These are phyloP conservation scores for Antennarius striatus DNA, from an alignment of 2,113 vertebrate species.

Conservation along the genomic window DNA sequence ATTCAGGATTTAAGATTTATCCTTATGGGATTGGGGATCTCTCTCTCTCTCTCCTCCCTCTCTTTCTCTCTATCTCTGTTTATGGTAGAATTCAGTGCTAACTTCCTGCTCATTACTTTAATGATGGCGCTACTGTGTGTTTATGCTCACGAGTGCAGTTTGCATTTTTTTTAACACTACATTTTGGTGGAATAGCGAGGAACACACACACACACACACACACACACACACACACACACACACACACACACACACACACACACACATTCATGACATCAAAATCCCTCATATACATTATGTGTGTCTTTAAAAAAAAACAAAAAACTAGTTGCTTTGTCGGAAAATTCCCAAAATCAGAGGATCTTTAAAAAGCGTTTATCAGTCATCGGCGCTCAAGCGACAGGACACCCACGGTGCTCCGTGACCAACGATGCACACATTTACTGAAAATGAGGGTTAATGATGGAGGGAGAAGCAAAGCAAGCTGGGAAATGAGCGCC, in stretches of 20 bases:
- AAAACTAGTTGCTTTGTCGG: conserved; percentile 19
- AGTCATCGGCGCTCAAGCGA: conserved; percentile 9
- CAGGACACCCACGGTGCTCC: conserved; percentile 14
- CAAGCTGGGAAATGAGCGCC: conserved; percentile 34
- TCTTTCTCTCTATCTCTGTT: conserved; percentile 42
- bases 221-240: conserved; percentile 23
- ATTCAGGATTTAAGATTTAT: conserved; percentile 71
- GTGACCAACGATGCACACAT: conserved; percentile 23
- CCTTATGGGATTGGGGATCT: conserved; percentile 70
- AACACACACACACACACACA: conserved; percentile 30
- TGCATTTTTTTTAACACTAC: conserved; percentile 52
- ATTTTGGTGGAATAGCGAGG: conserved; percentile 53
- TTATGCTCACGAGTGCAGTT: conserved; percentile 63
- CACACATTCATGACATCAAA: conserved; percentile 52
- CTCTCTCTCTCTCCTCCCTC: conserved; percentile 36
- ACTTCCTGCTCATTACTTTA: conserved; percentile 76
- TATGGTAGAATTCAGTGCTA: conserved; percentile 67
- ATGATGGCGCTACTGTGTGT: conserved; percentile 66
- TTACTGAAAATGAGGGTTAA: conserved; percentile 35
- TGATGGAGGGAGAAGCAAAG: conserved; percentile 36
- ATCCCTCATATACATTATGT: conserved; percentile 55
- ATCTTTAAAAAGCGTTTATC: conserved; percentile 10
- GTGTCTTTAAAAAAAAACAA: conserved; percentile 39
- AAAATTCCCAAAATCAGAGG: conserved; percentile 36
- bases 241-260: conserved; percentile 22